phyloP scores from a whole-genome alignment of 35 echinoderm and acorn worm species.

The Amphiura filiformis region DNA sequence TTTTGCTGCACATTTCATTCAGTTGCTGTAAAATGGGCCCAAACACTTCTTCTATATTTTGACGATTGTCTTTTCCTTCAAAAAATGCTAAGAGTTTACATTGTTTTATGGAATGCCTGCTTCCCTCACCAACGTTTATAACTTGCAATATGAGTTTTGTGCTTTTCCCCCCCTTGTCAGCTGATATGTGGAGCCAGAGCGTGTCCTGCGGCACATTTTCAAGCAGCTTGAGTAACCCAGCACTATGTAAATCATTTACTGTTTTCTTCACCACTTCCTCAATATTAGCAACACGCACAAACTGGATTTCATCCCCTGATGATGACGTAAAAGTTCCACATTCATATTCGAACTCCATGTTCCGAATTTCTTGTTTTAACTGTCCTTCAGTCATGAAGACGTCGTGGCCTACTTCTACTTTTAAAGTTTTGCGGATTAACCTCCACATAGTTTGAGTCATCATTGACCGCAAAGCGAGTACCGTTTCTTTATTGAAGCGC shows the following conservation, averaged over 20 bases:
- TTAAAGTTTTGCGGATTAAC: no score
- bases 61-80: background rate
- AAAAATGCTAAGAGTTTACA: background rate
- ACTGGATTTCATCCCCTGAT: background rate
- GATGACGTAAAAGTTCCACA: background rate
- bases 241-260: background rate
- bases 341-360: background rate
- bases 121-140: background rate
- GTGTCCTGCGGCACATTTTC: background rate
- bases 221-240: background rate
- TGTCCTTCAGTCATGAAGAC: background rate
- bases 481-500: no score
- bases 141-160: background rate
- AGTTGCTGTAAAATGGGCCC: background rate
- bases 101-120: background rate
- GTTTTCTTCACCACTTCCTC: background rate
- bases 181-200: background rate
- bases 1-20: background rate
- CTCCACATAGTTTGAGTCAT: no score
- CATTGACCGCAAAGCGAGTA: no score
- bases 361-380: background rate
- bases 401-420: background rate
- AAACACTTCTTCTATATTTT: background rate
- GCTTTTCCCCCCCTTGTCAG: background rate
- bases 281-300: background rate